Base-by-base conservation (phyloP, 2,888 invertebrate species). In the Meghimatium bilineatum region DNA sequence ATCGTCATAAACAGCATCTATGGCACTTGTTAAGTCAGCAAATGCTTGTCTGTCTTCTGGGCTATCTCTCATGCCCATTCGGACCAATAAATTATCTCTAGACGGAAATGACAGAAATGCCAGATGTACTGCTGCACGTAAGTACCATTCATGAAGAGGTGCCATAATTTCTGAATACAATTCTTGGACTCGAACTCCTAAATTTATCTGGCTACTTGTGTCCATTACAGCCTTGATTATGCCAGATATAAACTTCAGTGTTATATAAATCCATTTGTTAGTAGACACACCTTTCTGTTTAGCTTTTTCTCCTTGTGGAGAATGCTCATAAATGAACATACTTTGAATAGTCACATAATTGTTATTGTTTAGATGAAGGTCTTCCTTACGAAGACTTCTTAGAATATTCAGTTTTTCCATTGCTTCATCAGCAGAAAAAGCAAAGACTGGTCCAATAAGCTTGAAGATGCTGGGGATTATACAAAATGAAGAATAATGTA, bases 301-400 rank as follows among this genome's bases (percentile, higher is more conserved):
- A 34, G 49, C n/a, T 34, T n/a, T 10, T 12, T 52, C 36, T 1
- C 76, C 79, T 36, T 52, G 60, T 34, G 36, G 71, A 26, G 78
- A 78, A 32, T 63, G 60, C n/a, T 83, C 83, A 34, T 83, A 83
- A 12, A 26, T 72, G 49, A 83, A 83, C 83, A 83, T 83, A 56
- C 52, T 83, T 32, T 83, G 76, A 14, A 83, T 63, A n/a, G 78
- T 78, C 23, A 23, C 26, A 74, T 83, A 83, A 34, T 74, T 63
- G 66, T 79, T 44, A 10, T 44, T 36, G 17, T 34, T 32, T 26
- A 14, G 5, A 1, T 38, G 49, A 5, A 38, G 5, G 29, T 72
- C 79, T 17, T 17, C 23, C 20, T 60, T 23, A 1, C 83, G 71
- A 10, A 83, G 83, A 10, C n/a, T 2, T 20, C 17, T 26, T n/a